Evolutionary conservation across 2,113 vertebrate genomes (phyloP), one percentile per base, ranked within the genome.

Genomic region (Lamprologus ornatipinnis): DNA sequence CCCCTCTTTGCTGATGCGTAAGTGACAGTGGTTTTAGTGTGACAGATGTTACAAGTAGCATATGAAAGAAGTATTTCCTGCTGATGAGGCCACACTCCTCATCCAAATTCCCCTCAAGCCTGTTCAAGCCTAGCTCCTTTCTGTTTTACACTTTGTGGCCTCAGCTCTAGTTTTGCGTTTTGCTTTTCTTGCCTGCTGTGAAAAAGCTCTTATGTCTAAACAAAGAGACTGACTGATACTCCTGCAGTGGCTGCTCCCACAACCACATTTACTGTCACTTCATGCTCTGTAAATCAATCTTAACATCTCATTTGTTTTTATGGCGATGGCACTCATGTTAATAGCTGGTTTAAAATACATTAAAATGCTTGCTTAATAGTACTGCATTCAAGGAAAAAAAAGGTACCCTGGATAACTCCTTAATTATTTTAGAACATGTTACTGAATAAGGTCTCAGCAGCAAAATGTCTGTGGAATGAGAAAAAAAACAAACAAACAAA

Each of bases 21-120:
- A 85, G 81, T 82, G 80, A 31, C 47, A 45, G 89, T 15, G 68
- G 68, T 86, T 87, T 88, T 35, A 54, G 73, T 31, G 75, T 1
- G 21, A 87, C 86, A 90, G 89, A 91, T 88, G 88, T 83, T 91
- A 68, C 9, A 19, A 83, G 40, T 9, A 45, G 83, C 49, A 54
- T 7, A 79, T 13, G 9, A 53, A 84, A 79, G n/a, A 84, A 84
- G 86, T 55, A 88, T 85, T 93, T 93, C 92, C 94, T 89, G 89
- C 75, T 83, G 54, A 84, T 84, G 84, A 87, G 47, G 87, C 85
- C 40, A 6, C 35, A 42, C 73, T 88, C 55, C 86, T 82, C 19
- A 23, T 91, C 70, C 53, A 83, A 79, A 86, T 73, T 89, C 75
- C 80, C 84, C 81, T 81, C 45, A 12, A 84, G 78, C 80, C 80